Evolutionary conservation across 2,797 vertebrate genomes (phyloP), one percentile per base, ranked within the genome.

Genomic region (Xiphophorus birchmanni): DNA sequence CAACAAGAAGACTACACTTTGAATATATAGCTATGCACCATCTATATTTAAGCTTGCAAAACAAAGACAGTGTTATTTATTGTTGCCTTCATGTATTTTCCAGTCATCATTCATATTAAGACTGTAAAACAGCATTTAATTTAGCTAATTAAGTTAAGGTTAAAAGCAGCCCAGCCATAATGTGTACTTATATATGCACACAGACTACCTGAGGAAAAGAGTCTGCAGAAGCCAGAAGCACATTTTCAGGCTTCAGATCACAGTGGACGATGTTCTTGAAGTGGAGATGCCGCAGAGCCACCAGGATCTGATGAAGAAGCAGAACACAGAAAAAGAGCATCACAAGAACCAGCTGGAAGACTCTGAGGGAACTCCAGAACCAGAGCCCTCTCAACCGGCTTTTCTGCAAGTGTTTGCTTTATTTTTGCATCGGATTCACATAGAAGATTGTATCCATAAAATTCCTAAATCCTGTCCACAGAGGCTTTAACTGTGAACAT

Each of bases 181-280:
- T 7, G 26, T 42, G 40, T 9, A 42, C 9, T 69, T 3, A 1
- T 69, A 3, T 40, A 42, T 69, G 3, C 4, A 42, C 29, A 40
- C 8, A n/a, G 0, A 47, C 15, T 82, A 96, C 98, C 97, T 99
- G 98, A 81, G 98, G 98, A 78, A 97, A 97, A 65, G 98, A 97
- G 88, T 99, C 98, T 1, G 97, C 96, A 4, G 97, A 99, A 0
- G 98, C 97, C 82, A 99, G 84, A 80, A 99, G 95, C 65, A 99
- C 98, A 44, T 99, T 99, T 90, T 99, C 98, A 35, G 98, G 98
- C 91, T 99, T 99, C 79, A 99, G 96, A 89, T 99, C 98, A 94
- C 98, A 99, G 90, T 99, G 98, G 92, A 99, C 98, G 47, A 99
- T 98, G 91, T 99, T 99, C 96, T 99, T 99, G 93, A 99, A 98